These are phyloP conservation scores for Pollenia griseotomentosa DNA, from an alignment of 2,888 invertebrate genomes.

Conservation along the genomic window DNA sequence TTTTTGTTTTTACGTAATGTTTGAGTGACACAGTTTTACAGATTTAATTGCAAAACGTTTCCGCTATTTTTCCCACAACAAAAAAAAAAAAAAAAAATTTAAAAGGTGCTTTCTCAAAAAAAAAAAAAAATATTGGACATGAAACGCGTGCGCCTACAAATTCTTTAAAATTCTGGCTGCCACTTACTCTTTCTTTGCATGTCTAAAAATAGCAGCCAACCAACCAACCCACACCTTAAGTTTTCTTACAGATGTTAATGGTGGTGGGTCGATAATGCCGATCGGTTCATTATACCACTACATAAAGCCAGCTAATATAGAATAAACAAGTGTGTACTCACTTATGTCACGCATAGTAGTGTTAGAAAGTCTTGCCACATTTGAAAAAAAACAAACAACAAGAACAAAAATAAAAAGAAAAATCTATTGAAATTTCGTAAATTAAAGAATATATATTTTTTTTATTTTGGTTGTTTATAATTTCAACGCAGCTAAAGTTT, in stretches of 20 bases:
- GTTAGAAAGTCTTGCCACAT: constrained; percentile 11
- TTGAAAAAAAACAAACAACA: constrained; percentile 6
- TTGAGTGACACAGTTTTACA: constrained; percentile 56
- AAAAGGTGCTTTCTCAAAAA: constrained; percentile 8
- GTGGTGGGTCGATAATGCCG: neutral
- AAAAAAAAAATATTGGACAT: neutral
- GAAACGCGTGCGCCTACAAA: constrained; percentile 60
- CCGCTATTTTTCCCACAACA: constrained; percentile 5
- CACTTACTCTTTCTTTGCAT: constrained; percentile 41
- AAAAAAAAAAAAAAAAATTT: neutral
- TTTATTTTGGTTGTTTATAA: constrained; percentile 6
- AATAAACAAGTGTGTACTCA: neutral
- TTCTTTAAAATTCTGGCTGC: constrained; percentile 8
- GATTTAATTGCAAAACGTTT: constrained; percentile 15
- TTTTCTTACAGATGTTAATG: constrained; percentile 38
- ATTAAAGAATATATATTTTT: neutral
- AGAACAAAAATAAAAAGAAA: neutral
- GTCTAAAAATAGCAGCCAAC: constrained; percentile 67
- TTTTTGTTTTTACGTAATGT: constrained; percentile 52
- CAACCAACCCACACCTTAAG: constrained; percentile 70
- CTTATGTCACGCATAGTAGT: constrained; percentile 46
- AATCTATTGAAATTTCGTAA: constrained; percentile 35
- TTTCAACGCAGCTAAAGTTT: constrained; percentile 13
- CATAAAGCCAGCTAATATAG: neutral
- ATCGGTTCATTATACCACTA: neutral